Evolutionary conservation across 2,797 vertebrate species (phyloP).

Genomic region (Clarias pachynema): DNA sequence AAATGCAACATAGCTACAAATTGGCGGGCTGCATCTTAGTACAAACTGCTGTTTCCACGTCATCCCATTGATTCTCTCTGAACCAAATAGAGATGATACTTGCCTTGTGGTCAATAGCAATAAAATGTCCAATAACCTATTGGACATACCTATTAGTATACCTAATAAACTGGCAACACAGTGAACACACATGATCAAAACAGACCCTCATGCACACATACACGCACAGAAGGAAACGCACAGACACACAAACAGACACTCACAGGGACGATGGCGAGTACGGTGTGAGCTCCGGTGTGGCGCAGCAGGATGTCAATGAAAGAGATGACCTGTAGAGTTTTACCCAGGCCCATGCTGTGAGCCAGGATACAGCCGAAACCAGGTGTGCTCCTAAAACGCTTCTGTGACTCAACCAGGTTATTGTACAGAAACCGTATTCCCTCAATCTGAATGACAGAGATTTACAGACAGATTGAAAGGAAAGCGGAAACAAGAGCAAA

Average conservation of each 20-base stretch:
- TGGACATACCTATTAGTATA: neutral
- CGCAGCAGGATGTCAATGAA: slow-evolving; percentile 94
- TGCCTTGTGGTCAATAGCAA: neutral
- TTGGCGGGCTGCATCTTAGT: neutral
- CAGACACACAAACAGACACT: slow-evolving; percentile 63
- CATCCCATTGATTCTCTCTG: neutral
- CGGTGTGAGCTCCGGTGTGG: slow-evolving; percentile 94
- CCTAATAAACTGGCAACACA: slow-evolving; percentile 3
- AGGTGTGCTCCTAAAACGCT: slow-evolving; percentile 91
- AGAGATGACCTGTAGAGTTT: slow-evolving; percentile 98
- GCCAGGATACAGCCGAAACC: slow-evolving; percentile 98
- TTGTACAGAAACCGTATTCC: slow-evolving; percentile 98
- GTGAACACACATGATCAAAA: slow-evolving; percentile 23
- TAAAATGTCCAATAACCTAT: too few relatives aligned
- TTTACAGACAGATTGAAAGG: neutral
- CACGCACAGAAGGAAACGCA: neutral
- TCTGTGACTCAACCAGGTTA: slow-evolving; percentile 95
- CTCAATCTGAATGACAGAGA: slow-evolving; percentile 79
- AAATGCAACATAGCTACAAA: neutral
- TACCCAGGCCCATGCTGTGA: slow-evolving; percentile 98
- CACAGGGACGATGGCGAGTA: slow-evolving; percentile 96
- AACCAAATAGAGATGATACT: neutral
- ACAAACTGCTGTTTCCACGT: neutral
- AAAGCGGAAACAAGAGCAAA: neutral
- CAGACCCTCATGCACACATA: neutral